A percentile compares a stretch with the other conserved stretches of the same genome.
Evolutionary conservation across 2,888 invertebrate genomes (phyloP).

Genomic region (Plebejus argus): DNA sequence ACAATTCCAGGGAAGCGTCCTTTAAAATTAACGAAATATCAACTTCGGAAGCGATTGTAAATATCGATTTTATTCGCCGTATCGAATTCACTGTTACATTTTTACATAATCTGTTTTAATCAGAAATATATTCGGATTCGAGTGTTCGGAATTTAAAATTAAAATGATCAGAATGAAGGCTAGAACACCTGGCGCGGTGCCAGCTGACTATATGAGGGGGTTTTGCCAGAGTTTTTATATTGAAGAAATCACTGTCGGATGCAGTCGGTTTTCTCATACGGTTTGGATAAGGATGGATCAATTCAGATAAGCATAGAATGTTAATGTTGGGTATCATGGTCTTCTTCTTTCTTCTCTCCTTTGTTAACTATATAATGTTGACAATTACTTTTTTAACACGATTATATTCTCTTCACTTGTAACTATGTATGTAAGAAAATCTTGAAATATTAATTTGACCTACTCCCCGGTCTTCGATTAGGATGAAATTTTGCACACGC

Average conservation of each 20-base stretch:
- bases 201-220: not conserved
- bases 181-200: conserved; percentile 24
- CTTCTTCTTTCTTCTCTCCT: no score
- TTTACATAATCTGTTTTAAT: conserved; percentile 30
- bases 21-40: conserved; percentile 6
- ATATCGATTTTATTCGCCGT: conserved; percentile 33
- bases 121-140: conserved; percentile 25
- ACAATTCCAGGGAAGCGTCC: not conserved
- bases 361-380: no score
- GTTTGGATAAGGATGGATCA: not conserved
- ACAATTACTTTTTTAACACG: no score
- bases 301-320: not conserved
- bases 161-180: conserved; percentile 19
- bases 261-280: not conserved
- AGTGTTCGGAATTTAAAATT: conserved; percentile 28
- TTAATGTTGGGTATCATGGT: no score
- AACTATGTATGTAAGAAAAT: no score
- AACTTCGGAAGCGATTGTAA: conserved; percentile 32
- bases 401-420: no score
- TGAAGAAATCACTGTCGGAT: not conserved
- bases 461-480: no score
- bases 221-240: conserved; percentile 2
- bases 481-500: no score
- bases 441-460: no score
- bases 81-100: conserved; percentile 24